Evolutionary conservation across 23 tunicate genomes (phyloP), one percentile per base, ranked within the genome.

Genomic region (Clavelina lepadiformis): DNA sequence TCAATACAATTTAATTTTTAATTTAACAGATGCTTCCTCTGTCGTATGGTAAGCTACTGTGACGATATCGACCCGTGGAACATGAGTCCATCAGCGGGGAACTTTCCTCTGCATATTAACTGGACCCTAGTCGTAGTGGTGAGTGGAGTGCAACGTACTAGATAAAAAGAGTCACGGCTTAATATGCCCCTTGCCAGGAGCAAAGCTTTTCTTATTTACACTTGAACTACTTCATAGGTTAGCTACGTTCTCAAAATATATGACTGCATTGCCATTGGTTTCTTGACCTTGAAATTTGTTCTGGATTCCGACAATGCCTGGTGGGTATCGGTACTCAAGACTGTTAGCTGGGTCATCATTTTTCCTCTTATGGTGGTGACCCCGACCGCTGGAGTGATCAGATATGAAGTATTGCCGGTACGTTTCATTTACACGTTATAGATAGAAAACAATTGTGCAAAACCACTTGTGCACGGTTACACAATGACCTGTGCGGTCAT

Each of bases 21-120:
- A n/a, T n/a, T n/a, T n/a, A n/a, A n/a, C 33, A 91, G 98, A 25
- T 91, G 98, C 53, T 88, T 87, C 32, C 27, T 75, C n/a, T 91
- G 98, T 36, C 85, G 76, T 22, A 45, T 77, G 32, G 35, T 69
- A 7, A 71, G 61, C 31, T 64, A 76, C 61, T 81, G 88, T 38
- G 31, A 37, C 26, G 83, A 79, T 38, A 72, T 76, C 24, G 66
- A 85, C 38, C 94, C 94, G 0, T 85, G 94, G 94, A 53, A 85
- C 61, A 25, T 78, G 20, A 45, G 46, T n/a, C 21, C 50, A 8
- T 19, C 24, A 7, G 58, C 5, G 5, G 20, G 24, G 21, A 20
- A 7, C 5, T 8, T 19, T 5, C 21, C 58, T 5, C 13, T 13
- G 8, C 56, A 31, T 3, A 23, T 70, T 2, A 75, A 85, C 54